phyloP scores from a whole-genome alignment of 2,888 invertebrate genomes.

The Plebejus melissa region DNA sequence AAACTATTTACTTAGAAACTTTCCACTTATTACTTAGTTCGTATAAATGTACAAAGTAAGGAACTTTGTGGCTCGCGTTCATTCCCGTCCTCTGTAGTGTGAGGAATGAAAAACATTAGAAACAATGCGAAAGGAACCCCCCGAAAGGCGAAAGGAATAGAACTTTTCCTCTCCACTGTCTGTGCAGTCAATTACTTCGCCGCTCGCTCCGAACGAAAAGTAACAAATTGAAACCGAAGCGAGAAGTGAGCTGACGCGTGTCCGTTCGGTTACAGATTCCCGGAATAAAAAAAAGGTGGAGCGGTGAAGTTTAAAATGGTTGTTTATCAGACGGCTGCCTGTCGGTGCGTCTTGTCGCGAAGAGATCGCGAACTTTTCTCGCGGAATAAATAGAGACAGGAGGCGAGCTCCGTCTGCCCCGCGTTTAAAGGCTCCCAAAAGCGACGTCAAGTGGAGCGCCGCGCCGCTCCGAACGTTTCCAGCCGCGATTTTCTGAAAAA shows the following conservation, averaged over 20 bases:
- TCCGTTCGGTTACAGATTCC: background rate
- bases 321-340: background rate
- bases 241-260: background rate
- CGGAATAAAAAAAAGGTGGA: background rate
- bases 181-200: background rate
- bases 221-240: background rate
- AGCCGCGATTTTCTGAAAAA: background rate
- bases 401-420: background rate
- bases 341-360: background rate
- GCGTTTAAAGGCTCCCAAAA: background rate
- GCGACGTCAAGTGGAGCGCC: background rate
- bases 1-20: slow-evolving; percentile 27
- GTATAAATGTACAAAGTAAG: background rate
- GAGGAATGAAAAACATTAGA: slow-evolving; percentile 18
- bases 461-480: background rate
- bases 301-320: background rate
- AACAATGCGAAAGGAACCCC: background rate
- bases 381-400: background rate
- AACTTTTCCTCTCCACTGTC: background rate
- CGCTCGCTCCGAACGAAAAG: background rate
- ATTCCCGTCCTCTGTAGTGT: background rate
- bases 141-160: background rate
- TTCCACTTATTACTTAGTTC: background rate
- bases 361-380: background rate
- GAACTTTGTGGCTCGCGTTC: slow-evolving; percentile 15